Conservation (phyloP, 1,140 invertebrate genomes). For the Cheumatopsyche charites region DNA sequence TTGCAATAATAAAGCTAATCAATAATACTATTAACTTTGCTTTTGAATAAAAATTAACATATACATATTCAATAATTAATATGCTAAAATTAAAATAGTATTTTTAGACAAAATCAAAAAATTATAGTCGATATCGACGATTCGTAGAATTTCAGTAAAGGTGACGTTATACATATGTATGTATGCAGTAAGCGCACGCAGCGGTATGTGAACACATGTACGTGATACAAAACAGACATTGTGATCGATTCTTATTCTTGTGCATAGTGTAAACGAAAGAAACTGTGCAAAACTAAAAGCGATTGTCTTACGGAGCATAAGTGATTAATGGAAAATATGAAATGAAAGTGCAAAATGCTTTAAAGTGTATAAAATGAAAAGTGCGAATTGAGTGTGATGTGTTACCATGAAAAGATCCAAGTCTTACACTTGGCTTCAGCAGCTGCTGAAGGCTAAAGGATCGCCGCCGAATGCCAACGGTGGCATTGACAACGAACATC, state of each 20-base stretch:
- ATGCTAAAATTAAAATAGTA: background rate
- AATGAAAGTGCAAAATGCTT: background rate
- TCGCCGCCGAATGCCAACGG: background rate
- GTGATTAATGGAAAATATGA: background rate
- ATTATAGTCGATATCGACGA: too few relatives aligned
- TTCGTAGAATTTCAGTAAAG: slow-evolving; percentile 11
- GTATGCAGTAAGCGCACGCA: background rate
- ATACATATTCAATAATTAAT: too few relatives aligned
- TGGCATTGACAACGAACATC: background rate
- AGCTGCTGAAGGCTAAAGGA: slow-evolving; percentile 44
- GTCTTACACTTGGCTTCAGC: slow-evolving; percentile 47
- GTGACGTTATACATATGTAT: slow-evolving; percentile 7
- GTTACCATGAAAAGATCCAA: slow-evolving; percentile 46
- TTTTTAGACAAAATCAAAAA: background rate
- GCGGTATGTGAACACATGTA: background rate
- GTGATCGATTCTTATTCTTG: too few relatives aligned
- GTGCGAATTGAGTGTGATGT: background rate
- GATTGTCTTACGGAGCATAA: background rate
- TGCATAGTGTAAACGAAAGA: too few relatives aligned
- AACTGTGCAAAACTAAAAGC: too few relatives aligned
- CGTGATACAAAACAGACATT: background rate
- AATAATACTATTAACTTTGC: too few relatives aligned
- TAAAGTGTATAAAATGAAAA: background rate
- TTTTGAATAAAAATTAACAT: too few relatives aligned
- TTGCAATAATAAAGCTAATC: too few relatives aligned